Evolutionary conservation across 2,113 vertebrate genomes (phyloP), one percentile per base, ranked within the genome.

Genomic region (Phoxinus phoxinus): DNA sequence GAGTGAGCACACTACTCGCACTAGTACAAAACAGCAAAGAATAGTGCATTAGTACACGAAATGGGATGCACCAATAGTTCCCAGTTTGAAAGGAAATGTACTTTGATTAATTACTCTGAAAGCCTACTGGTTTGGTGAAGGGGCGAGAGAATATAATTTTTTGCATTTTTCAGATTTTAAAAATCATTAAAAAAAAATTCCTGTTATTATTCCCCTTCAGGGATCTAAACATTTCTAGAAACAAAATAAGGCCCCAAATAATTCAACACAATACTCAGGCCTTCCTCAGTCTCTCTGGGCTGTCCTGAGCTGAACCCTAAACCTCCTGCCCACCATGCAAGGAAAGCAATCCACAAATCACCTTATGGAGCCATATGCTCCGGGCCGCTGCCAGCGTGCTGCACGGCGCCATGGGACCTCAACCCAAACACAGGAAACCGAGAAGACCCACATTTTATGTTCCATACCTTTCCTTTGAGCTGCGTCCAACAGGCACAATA

Each of bases 361-460:
- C 71, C 80, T 23, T 82, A 72, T 79, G 87, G 88, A 84, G 44
- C 83, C 74, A 83, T 37, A 73, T 41, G 79, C 53, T 27, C 85
- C 69, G 84, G 51, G 58, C 44, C 58, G 53, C 21, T 44, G 87
- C 76, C 88, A 80, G 56, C 37, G 15, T 53, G 51, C 37, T 81
- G 71, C 84, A 69, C 37, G 9, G 84, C 67, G 48, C 85, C 58
- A 58, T 37, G 76, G 86, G 90, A 84, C 69, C 53, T 58, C 51
- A 88, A 84, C 51, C 87, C 91, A 93, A 89, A 89, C 86, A 89
- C 87, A 89, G 87, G 87, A 91, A 92, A 88, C 85, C 74, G 71
- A 81, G 78, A 48, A 77, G 67, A 76, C 69, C 74, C 58, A 15
- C 74, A 89, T 84, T 87, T 83, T 46, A 90, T 88, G 85, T 81